Evolutionary conservation across 2,113 vertebrate species (phyloP).

Genomic region (Bufo gargarizans): DNA sequence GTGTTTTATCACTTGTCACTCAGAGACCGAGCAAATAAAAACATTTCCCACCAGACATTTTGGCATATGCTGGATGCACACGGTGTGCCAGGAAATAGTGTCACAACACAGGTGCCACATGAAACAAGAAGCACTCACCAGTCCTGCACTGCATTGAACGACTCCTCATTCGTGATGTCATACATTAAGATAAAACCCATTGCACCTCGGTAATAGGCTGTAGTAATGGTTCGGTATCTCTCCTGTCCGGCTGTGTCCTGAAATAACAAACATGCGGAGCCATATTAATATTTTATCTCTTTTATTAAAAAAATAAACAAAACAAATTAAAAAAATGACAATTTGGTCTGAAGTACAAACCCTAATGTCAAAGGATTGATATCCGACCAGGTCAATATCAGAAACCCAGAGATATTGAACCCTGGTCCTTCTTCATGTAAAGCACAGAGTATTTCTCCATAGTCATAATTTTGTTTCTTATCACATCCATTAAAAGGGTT

Average conservation of each 20-base stretch:
- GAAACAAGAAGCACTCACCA: constrained; percentile 76
- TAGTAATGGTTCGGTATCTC: constrained; percentile 87
- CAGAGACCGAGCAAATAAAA: background rate
- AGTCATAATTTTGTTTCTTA: no score
- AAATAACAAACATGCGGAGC: constrained; percentile 51
- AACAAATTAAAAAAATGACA: background rate
- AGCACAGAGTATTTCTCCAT: background rate
- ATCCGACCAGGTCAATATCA: background rate
- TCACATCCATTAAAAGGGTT: no score
- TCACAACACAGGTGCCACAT: background rate
- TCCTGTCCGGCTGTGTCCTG: constrained; percentile 90
- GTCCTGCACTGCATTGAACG: constrained; percentile 86
- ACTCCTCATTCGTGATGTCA: constrained; percentile 89
- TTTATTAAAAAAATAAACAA: background rate
- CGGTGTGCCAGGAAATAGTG: background rate
- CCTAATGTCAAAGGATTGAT: background rate
- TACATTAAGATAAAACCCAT: constrained; percentile 94
- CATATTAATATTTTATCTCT: background rate
- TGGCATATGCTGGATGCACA: background rate
- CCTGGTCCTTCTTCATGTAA: background rate
- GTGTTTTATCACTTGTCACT: background rate
- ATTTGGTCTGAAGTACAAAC: background rate
- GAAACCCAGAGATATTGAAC: background rate
- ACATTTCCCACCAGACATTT: background rate
- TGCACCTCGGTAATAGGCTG: constrained; percentile 87